phyloP scores from a whole-genome alignment of 2,113 vertebrate genomes.

The Myrmecophaga tridactyla region DNA sequence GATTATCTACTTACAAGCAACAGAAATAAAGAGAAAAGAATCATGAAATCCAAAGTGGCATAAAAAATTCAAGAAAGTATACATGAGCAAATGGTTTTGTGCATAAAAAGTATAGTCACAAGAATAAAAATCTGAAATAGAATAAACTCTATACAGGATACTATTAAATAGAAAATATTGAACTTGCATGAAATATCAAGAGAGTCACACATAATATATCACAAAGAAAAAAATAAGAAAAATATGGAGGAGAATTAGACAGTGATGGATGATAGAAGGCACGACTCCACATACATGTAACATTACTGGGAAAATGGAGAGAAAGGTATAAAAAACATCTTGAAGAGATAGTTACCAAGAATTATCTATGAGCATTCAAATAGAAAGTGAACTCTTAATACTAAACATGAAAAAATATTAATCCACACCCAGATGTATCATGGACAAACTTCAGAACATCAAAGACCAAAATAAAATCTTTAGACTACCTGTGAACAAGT shows the following conservation, averaged over 20 bases:
- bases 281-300: background rate
- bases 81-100: background rate
- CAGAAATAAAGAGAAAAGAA: background rate
- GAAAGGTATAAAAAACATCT: background rate
- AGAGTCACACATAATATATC: background rate
- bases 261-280: background rate
- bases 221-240: background rate
- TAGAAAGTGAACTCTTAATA: background rate
- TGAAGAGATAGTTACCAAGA: background rate
- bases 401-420: background rate
- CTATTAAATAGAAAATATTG: background rate
- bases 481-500: background rate
- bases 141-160: background rate
- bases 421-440: background rate
- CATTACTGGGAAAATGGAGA: background rate
- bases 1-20: background rate
- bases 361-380: background rate
- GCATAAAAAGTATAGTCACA: background rate
- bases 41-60: background rate
- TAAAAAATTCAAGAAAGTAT: background rate
- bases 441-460: background rate
- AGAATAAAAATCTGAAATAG: background rate
- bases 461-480: background rate
- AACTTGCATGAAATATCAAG: background rate
- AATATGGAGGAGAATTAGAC: background rate